Conservation (phyloP, 2,113 vertebrate genomes). For the Gasterosteus nipponicus region DNA sequence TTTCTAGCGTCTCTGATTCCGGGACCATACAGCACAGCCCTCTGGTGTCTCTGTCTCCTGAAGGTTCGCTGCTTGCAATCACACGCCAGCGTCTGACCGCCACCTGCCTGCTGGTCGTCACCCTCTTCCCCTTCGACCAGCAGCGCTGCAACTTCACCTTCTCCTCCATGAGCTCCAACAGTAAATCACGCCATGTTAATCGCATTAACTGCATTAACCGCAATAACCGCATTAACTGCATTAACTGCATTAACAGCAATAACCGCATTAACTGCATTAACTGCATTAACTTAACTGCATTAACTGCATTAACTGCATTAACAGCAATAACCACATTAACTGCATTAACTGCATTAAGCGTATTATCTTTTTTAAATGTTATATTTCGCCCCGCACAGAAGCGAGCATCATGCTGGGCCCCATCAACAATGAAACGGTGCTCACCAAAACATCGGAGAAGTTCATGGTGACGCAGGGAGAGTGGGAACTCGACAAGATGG, state of each 20-base stretch:
- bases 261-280: too few species aligned
- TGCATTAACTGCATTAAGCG: too few species aligned
- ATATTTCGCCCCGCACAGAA: background rate
- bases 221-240: too few species aligned
- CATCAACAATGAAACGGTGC: accelerated
- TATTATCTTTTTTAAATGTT: background rate
- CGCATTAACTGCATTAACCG: too few species aligned
- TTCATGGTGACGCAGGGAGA: constrained; percentile 64
- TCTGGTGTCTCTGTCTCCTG: accelerated
- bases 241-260: too few species aligned
- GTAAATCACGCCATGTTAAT: constrained; percentile 25
- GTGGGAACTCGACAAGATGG: constrained; percentile 52
- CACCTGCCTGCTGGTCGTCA: constrained; percentile 59
- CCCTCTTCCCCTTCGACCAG: constrained; percentile 66
- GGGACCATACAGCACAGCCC: background rate
- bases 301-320: too few species aligned
- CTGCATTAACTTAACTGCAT: too few species aligned
- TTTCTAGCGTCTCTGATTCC: constrained; percentile 51
- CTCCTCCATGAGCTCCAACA: background rate
- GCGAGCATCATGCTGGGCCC: background rate
- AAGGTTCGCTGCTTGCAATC: accelerated
- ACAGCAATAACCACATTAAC: too few species aligned
- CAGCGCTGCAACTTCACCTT: constrained; percentile 64
- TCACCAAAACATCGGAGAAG: background rate
- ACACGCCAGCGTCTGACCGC: constrained; percentile 37